Evolutionary conservation across 2,113 vertebrate genomes (phyloP), one percentile per base, ranked within the genome.

Genomic region (Coturnix japonica): DNA sequence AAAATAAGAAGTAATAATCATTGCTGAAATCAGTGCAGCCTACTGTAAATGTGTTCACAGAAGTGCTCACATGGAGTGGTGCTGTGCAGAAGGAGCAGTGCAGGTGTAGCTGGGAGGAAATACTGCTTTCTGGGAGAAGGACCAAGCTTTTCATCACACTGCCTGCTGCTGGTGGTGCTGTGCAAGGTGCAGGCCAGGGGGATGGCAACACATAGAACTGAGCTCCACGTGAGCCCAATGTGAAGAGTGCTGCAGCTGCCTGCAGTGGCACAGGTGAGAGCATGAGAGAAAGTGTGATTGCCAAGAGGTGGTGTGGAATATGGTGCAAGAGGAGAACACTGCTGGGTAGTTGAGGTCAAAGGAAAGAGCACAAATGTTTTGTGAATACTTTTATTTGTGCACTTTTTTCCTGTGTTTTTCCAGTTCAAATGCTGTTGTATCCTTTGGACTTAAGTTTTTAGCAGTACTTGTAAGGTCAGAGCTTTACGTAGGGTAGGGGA

Each of bases 211-310:
- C 17, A 28, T 0, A 3, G n/a, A 33, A 19, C 53, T 33, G n/a
- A 79, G n/a, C 43, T 46, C 16, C 5, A 4, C 6, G 39, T 9
- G 31, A 77, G 26, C 47, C n/a, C n/a, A 72, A 11, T 2, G 1
- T 16, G 33, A 46, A 35, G 25, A 49, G 20, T 26, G 13, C 26
- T 35, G 28, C 8, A 9, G 17, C 14, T 33, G 23, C 17, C 6
- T 49, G 13, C 2, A 75, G 19, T 0, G 1, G 17, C 46, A n/a
- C 5, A 2, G 1, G 11, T 44, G 33, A 77, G 23, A 54, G 23
- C 13, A 7, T 19, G 30, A 8, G 35, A 75, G 64, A 79, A 72
- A n/a, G 33, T 90, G 20, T 87, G 20, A 18, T 39, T 80, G 13
- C 25, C 18, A 47, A 61, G 51, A 60, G 20, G 1, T 46, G 35